Conservation (phyloP, 2,797 vertebrate genomes). For the Prionace glauca region DNA sequence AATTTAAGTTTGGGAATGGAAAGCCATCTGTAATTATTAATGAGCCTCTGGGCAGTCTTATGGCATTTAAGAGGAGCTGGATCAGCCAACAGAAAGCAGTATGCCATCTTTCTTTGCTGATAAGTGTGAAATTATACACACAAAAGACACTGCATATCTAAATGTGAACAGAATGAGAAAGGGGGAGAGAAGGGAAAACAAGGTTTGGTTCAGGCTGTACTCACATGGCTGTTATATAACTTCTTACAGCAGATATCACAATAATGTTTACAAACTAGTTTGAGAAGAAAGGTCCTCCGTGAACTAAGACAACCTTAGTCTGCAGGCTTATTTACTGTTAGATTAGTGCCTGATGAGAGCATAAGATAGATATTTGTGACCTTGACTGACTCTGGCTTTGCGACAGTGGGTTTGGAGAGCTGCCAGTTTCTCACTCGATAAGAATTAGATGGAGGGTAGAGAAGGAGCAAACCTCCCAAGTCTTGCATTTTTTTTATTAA, state of each 20-base stretch:
- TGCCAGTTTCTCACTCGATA: conserved; percentile 54
- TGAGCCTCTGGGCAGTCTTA: conserved; percentile 49
- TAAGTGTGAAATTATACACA: conserved; percentile 47
- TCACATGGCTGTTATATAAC: conserved; percentile 63
- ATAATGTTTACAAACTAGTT: conserved; percentile 10
- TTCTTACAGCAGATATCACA: conserved; percentile 7
- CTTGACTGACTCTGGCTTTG: conserved; percentile 48
- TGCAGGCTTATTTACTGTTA: background rate
- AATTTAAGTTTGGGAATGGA: conserved; percentile 50
- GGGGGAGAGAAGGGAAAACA: conserved; percentile 48
- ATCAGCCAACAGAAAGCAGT: conserved; percentile 43
- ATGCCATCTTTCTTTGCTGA: conserved; percentile 44
- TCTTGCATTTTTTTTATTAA: background rate
- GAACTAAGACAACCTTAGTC: conserved; percentile 14
- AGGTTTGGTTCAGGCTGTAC: conserved; percentile 67
- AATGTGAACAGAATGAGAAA: conserved; percentile 45
- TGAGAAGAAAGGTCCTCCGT: background rate
- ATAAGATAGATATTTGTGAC: conserved; percentile 40
- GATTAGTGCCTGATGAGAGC: background rate
- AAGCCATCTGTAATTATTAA: conserved; percentile 50
- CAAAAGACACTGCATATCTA: conserved; percentile 45
- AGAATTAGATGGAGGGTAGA: conserved; percentile 47
- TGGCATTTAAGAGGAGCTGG: conserved; percentile 43
- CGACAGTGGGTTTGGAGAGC: conserved; percentile 48
- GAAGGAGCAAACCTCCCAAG: conserved; percentile 24